Evolutionary conservation across 2,888 invertebrate genomes (phyloP), one percentile per base, ranked within the genome.

Genomic region (Euspilapteryx auroguttella): DNA sequence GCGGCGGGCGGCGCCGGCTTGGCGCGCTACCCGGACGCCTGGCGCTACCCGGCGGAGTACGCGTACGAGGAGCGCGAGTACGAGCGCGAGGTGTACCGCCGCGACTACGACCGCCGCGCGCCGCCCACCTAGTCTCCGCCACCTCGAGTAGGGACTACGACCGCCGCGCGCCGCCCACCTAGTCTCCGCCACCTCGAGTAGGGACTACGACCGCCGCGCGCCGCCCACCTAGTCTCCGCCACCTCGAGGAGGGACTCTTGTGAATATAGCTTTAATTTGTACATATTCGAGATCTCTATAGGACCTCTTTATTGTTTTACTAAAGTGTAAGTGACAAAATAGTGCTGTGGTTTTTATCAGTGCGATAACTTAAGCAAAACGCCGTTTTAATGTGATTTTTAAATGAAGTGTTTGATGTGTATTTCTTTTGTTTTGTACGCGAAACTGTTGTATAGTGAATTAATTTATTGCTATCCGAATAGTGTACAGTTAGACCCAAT

Each of bases 171-270:
- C 81, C 82, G 21, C 81, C 82, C 12, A 78, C 81, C 30, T 73
- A 63, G 32, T 55, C 39, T 35, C 32, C 31, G 27, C 29, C 33
- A 27, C 29, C 28, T 33, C 24, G 29, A n/a, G n/a, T n/a, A n/a
- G 83, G 34, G 84, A 84, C 43, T 83, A 83, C 42, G 84, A 84
- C 44, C 68, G 83, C 34, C 77, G 83, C 38, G 82, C 82, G 33
- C 81, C 82, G 21, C 81, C 82, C 12, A 78, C 81, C 30, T 73
- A 63, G 32, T 55, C 39, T 35, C 32, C 31, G 27, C 29, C 33
- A 27, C 29, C 28, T 33, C 24, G 29, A n/a, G n/a, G n/a, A n/a
- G 83, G 34, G 84, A 84, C 17, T 6, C 8, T 17, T 17, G 17
- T 17, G 8, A 17, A 17, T 17, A 17, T 8, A n/a, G n/a, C n/a